A percentile compares a stretch with the other conserved stretches of the same genome.
phyloP scores from a whole-genome alignment of 1,140 invertebrate species.

The Drosophila chauvacae region DNA sequence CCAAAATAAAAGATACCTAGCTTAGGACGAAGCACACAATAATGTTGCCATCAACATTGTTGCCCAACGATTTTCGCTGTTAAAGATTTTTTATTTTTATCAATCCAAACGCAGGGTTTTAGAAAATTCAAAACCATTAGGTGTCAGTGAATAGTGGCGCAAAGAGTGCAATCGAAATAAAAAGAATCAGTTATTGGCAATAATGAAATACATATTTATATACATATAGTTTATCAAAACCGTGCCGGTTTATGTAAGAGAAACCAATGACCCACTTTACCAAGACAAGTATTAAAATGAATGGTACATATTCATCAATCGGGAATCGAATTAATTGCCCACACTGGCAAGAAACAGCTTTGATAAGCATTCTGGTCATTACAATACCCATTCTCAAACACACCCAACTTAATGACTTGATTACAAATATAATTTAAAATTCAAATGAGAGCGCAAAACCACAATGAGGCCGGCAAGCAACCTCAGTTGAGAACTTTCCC shows the following conservation, averaged over 20 bases:
- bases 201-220: neutral
- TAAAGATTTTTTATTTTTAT: constrained; percentile 22
- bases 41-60: constrained; percentile 34
- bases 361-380: constrained; percentile 10
- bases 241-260: neutral
- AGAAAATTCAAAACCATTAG: neutral
- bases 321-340: constrained; percentile 2
- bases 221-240: neutral
- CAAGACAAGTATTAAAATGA: constrained; percentile 1
- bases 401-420: constrained; percentile 35
- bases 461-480: constrained; percentile 20
- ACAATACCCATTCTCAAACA: constrained; percentile 6
- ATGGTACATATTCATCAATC: neutral
- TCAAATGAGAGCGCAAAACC: constrained; percentile 42
- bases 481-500: constrained; percentile 57
- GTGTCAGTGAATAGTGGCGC: no score
- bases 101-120: neutral
- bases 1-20: constrained; percentile 24
- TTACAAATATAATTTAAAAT: constrained; percentile 49
- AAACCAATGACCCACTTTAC: neutral
- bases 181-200: neutral
- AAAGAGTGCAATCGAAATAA: neutral
- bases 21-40: constrained; percentile 25
- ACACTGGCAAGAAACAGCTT: constrained; percentile 16
- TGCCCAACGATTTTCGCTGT: neutral